A percentile compares a stretch with the other conserved stretches of the same genome.
These are phyloP conservation scores for Monochamus alternatus DNA, from an alignment of 2,888 invertebrate species.

Conservation along the genomic window DNA sequence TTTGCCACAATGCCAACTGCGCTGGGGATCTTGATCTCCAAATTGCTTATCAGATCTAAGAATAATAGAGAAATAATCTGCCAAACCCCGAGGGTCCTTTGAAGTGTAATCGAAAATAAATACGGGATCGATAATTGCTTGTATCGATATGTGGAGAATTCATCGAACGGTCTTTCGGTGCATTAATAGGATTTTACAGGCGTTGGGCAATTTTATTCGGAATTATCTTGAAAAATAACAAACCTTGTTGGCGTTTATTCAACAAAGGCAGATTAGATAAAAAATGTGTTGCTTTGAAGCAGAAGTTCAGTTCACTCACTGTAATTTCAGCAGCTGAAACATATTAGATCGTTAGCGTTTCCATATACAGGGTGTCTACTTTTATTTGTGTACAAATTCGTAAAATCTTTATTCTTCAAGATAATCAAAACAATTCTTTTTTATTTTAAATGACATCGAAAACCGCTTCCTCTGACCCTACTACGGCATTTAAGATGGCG, in stretches of 20 bases:
- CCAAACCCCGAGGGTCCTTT: conserved; percentile 68
- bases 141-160: conserved; percentile 57
- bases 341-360: background rate
- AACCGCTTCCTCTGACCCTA: too few relatives aligned
- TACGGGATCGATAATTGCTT: conserved; percentile 60
- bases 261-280: background rate
- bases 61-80: conserved; percentile 67
- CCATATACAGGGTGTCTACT: background rate
- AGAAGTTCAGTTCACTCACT: background rate
- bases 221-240: conserved; percentile 50
- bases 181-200: conserved; percentile 66
- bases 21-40: conserved; percentile 57
- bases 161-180: conserved; percentile 49
- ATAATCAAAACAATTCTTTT: too few relatives aligned
- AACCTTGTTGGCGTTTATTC: conserved; percentile 23
- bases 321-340: too few relatives aligned
- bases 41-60: conserved; percentile 67
- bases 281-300: background rate
- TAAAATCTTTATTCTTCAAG: too few relatives aligned
- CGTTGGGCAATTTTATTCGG: conserved; percentile 58
- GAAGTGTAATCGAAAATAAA: conserved; percentile 69
- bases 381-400: too few relatives aligned
- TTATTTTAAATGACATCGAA: too few relatives aligned
- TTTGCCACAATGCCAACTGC: conserved; percentile 44
- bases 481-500: too few relatives aligned